Evolutionary conservation across 1,140 invertebrate genomes (phyloP), one percentile per base, ranked within the genome.

Genomic region (Melipona quadrifasciata): DNA sequence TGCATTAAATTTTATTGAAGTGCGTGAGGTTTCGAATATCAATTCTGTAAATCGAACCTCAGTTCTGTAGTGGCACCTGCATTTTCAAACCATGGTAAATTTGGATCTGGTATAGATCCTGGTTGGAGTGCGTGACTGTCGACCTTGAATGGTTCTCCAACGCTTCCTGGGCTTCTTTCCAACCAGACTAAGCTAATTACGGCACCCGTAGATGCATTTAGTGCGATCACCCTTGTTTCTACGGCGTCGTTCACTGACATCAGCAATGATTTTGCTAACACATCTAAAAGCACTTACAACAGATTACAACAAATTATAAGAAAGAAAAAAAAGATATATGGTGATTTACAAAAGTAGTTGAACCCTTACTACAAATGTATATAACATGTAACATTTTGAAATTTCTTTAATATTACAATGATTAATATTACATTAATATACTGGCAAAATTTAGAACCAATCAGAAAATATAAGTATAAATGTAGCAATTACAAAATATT

Each of bases 151-250:
- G 95, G 95, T 70, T 95, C 95, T 24, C 95, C 95, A 67, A 95
- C 90, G 79, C 95, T 95, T 39, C 93, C 86, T n/a, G 93, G 93
- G 83, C 93, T 94, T 65, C 95, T 94, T 71, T 95, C 94, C 95
- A 96, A 96, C 95, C 96, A 96, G 0, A 95, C 95, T 75, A 95
- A 95, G 51, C 94, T 95, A 51, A 95, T 93, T 6, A 96, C 93
- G 10, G 94, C 92, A 4, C 96, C 95, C 65, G 96, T 96, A 31
- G 96, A 95, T n/a, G 96, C 93, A 89, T 96, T 96, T 65, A 96
- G 92, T 34, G 96, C 95, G 80, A 96, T 91, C 80, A 96, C 95
- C 73, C 96, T 93, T 72, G 96, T 95, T 51, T 95, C 95, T 6
- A 96, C 92, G 71, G 96, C 95, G 80, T 94, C 93, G 83, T 94